Conservation (phyloP, 2,113 vertebrate genomes). For the Leptosomus discolor region DNA sequence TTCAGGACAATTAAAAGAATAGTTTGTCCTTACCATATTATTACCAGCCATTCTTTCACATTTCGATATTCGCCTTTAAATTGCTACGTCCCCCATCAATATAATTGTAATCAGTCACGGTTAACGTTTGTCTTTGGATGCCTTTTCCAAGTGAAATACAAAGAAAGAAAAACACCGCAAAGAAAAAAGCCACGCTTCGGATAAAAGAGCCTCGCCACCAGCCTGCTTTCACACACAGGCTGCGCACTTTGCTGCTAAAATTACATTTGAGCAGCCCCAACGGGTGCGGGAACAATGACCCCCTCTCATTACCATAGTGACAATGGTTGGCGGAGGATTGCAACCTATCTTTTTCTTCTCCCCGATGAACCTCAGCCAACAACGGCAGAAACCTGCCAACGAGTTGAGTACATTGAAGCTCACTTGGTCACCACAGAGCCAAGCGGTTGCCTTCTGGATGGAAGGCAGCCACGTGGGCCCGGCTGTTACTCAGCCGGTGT, state of each 20-base stretch:
- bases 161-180: conserved; percentile 28
- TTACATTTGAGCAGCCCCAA: conserved; percentile 43
- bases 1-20: conserved; percentile 52
- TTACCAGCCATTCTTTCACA: conserved; percentile 43
- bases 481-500: neutral
- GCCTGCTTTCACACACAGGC: conserved; percentile 43
- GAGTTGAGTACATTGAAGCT: neutral
- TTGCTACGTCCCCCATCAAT: conserved; percentile 55
- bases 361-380: conserved; percentile 25
- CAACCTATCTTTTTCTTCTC: conserved; percentile 35
- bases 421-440: neutral
- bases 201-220: conserved; percentile 36
- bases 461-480: neutral
- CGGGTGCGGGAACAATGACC: conserved; percentile 28
- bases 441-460: neutral
- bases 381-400: neutral
- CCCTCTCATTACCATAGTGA: conserved; percentile 53
- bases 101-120: conserved; percentile 32
- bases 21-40: conserved; percentile 48
- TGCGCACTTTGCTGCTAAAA: conserved; percentile 61
- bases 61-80: conserved; percentile 30
- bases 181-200: conserved; percentile 22
- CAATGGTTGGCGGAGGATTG: conserved; percentile 34
- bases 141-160: conserved; percentile 59
- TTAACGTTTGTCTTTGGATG: conserved; percentile 42